phyloP scores from a whole-genome alignment of 1,140 invertebrate species.

The Glossosoma conforme region DNA sequence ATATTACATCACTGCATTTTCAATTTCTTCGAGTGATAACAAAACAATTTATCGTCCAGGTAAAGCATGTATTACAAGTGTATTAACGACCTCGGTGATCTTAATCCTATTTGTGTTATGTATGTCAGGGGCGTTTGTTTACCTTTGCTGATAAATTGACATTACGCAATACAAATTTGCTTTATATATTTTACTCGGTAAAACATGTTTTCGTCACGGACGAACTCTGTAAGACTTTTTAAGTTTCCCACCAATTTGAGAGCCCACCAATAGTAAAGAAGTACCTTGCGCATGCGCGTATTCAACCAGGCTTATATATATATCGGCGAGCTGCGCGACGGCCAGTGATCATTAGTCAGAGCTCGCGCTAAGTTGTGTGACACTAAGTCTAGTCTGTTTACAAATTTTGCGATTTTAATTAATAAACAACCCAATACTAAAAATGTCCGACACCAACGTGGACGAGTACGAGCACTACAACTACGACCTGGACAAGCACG shows the following conservation, averaged over 20 bases:
- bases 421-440: background rate
- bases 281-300: constrained; percentile 26
- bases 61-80: too few species aligned
- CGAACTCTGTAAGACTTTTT: background rate
- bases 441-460: constrained; percentile 72
- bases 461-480: constrained; percentile 91
- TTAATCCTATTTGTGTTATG: constrained; percentile 1
- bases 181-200: background rate
- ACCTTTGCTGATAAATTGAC: constrained; percentile 8
- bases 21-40: too few species aligned
- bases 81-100: too few species aligned
- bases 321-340: background rate
- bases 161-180: constrained; percentile 18
- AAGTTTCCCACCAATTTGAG: constrained; percentile 19
- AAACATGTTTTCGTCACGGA: constrained; percentile 17
- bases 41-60: too few species aligned
- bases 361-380: constrained; percentile 11
- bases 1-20: too few species aligned
- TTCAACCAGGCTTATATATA: too few species aligned
- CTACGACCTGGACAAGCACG: constrained; percentile 83
- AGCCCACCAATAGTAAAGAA: too few species aligned
- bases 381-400: constrained; percentile 22
- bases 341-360: constrained; percentile 14
- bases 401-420: constrained; percentile 8
- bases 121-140: constrained; percentile 22